Conservation (phyloP, 2,797 vertebrate species). For the Myotis pilosus region DNA sequence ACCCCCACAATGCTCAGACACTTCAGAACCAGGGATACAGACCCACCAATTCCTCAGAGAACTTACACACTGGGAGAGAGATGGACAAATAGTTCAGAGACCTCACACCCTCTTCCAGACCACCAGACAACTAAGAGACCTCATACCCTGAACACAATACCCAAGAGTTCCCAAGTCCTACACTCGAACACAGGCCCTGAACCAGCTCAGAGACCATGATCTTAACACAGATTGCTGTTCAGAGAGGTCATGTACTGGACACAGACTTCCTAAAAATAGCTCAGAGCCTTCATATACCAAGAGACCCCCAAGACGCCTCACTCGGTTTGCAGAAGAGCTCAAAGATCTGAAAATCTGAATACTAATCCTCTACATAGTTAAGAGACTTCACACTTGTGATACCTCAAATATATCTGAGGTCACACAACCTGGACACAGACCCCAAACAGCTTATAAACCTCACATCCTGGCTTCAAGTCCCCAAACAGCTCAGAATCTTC, state of each 20-base stretch:
- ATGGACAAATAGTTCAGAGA: background rate
- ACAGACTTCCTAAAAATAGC: background rate
- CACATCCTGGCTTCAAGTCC: background rate
- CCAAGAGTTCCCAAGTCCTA: background rate
- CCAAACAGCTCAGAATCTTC: background rate
- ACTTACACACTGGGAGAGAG: background rate
- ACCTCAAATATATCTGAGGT: background rate
- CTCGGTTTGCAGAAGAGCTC: background rate
- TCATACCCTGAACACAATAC: background rate
- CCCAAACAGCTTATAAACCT: slow-evolving; percentile 17
- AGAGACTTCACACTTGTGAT: background rate
- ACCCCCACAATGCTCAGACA: background rate
- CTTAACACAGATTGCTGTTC: background rate
- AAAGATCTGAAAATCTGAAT: slow-evolving; percentile 2
- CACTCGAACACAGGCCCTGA: background rate
- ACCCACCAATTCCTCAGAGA: background rate
- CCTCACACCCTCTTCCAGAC: background rate
- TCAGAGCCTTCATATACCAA: background rate
- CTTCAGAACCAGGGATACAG: background rate
- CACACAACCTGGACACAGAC: background rate
- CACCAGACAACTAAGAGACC: background rate
- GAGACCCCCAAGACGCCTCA: background rate
- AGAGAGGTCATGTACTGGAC: background rate
- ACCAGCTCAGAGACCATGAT: background rate
- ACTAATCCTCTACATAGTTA: background rate